Evolutionary conservation across 2,888 invertebrate genomes (phyloP).

Genomic region (Sinodicranocentrus sp.): DNA sequence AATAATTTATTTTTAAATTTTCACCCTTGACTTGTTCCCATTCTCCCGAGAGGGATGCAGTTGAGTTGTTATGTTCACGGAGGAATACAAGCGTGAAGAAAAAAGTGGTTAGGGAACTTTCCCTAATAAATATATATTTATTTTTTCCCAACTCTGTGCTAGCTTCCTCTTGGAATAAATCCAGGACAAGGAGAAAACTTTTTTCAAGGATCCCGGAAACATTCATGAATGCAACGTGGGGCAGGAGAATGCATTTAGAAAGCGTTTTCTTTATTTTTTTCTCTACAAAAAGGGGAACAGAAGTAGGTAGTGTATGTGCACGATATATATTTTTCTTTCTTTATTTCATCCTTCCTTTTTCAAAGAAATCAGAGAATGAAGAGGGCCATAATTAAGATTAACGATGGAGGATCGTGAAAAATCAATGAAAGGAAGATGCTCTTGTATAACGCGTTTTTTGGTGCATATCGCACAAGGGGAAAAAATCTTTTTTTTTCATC

Average conservation of each 20-base stretch:
- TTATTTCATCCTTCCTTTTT: not conserved
- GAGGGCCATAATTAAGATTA: conserved; percentile 75
- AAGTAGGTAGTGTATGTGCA: not conserved
- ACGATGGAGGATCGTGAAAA: conserved; percentile 74
- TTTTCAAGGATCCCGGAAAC: not conserved
- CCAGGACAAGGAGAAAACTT: too few relatives aligned
- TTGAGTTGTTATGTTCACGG: too few relatives aligned
- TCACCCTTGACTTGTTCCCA: not conserved
- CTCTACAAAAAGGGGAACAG: too few relatives aligned
- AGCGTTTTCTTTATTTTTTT: too few relatives aligned
- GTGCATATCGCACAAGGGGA: too few relatives aligned
- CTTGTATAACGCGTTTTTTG: not conserved
- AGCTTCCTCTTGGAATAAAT: too few relatives aligned
- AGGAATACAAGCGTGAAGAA: too few relatives aligned
- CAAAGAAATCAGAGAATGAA: conserved; percentile 59
- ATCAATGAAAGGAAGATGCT: conserved; percentile 69
- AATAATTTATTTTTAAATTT: conserved; percentile 30
- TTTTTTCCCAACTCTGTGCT: too few relatives aligned
- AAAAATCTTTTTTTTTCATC: too few relatives aligned
- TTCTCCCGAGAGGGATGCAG: not conserved
- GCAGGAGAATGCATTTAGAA: not conserved
- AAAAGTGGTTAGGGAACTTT: too few relatives aligned
- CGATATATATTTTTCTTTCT: conserved; percentile 4
- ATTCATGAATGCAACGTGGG: conserved; percentile 1
- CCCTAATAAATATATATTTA: too few relatives aligned